Evolutionary conservation across 2,888 invertebrate genomes (phyloP).

Genomic region (Orthosia incerta): DNA sequence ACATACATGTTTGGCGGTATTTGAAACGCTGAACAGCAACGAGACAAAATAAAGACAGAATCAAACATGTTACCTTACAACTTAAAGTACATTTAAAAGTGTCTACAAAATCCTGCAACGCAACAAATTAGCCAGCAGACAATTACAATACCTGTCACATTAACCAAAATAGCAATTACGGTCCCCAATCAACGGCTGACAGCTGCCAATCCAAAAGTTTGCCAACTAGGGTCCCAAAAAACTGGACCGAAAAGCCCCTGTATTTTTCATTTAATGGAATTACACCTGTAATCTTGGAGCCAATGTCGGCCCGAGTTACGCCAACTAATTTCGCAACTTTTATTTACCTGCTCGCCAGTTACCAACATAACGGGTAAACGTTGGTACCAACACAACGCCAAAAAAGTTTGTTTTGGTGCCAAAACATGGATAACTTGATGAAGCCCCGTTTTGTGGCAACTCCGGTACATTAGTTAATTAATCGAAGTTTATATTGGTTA

Average conservation of each 20-base stretch:
- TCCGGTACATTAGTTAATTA: slow-evolving; percentile 63
- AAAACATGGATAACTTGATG: slow-evolving; percentile 66
- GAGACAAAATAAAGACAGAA: not conserved
- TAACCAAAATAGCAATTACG: slow-evolving; percentile 47
- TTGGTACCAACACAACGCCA: slow-evolving; percentile 40
- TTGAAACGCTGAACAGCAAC: too few relatives aligned
- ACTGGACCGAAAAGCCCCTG: slow-evolving; percentile 20
- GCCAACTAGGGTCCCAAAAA: slow-evolving; percentile 35
- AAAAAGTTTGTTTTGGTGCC: slow-evolving; percentile 61
- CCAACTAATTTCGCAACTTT: slow-evolving; percentile 66
- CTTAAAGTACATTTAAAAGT: not conserved
- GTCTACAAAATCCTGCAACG: not conserved
- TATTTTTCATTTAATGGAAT: slow-evolving; percentile 63
- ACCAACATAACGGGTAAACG: slow-evolving; percentile 57
- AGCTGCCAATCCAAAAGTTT: slow-evolving; percentile 53
- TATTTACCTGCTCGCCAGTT: slow-evolving; percentile 63
- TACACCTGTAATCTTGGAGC: slow-evolving; percentile 64
- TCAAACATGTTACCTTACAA: not conserved
- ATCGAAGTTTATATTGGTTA: slow-evolving; percentile 62
- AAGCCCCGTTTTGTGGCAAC: slow-evolving; percentile 58
- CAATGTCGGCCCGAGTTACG: slow-evolving; percentile 56
- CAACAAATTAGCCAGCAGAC: slow-evolving; percentile 5
- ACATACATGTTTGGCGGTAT: slow-evolving; percentile 57
- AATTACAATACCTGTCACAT: slow-evolving; percentile 46
- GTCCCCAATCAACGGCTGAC: slow-evolving; percentile 51